These are phyloP conservation scores for Myotis lucifugus DNA, from an alignment of 2,113 vertebrate genomes.

Conservation along the genomic window DNA sequence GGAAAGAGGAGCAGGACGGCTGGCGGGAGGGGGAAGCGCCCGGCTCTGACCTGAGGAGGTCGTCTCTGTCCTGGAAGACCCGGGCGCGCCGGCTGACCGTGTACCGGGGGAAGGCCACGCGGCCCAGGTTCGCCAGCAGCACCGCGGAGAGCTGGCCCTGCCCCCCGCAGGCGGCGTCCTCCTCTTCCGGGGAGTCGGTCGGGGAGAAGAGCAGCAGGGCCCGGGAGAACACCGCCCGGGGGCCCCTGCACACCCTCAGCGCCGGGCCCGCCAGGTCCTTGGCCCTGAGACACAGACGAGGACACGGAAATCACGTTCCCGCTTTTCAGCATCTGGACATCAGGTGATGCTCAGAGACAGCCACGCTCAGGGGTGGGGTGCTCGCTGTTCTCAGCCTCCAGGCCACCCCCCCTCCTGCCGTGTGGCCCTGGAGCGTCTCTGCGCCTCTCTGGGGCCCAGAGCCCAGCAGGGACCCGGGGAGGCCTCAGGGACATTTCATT, in stretches of 20 bases:
- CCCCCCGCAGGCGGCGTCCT: constrained; percentile 88
- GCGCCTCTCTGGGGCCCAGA: background rate
- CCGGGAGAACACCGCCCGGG: constrained; percentile 92
- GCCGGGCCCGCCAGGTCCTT: constrained; percentile 90
- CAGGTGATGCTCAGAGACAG: background rate
- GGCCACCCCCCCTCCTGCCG: background rate
- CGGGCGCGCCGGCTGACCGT: constrained; percentile 68
- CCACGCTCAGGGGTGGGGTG: background rate
- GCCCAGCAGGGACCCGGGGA: background rate
- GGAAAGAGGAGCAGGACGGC: background rate
- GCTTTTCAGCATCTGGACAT: no score
- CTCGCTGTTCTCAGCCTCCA: background rate
- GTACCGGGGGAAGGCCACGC: constrained; percentile 91
- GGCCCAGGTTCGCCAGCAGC: constrained; percentile 92
- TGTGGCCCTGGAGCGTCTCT: background rate
- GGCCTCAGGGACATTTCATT: background rate
- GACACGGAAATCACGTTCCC: no score
- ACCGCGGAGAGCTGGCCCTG: constrained; percentile 92
- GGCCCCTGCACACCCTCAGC: constrained; percentile 85
- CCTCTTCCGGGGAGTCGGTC: constrained; percentile 89
- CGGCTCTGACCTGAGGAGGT: constrained; percentile 64
- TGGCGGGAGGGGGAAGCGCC: background rate
- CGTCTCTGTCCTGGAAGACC: no score
- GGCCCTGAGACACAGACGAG: constrained; percentile 84
- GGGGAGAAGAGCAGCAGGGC: constrained; percentile 93